Percentiles rank a stretch among this genome's conserved stretches.
Conservation (phyloP, 2,113 vertebrate species). For the Acanthochromis polyacanthus region DNA sequence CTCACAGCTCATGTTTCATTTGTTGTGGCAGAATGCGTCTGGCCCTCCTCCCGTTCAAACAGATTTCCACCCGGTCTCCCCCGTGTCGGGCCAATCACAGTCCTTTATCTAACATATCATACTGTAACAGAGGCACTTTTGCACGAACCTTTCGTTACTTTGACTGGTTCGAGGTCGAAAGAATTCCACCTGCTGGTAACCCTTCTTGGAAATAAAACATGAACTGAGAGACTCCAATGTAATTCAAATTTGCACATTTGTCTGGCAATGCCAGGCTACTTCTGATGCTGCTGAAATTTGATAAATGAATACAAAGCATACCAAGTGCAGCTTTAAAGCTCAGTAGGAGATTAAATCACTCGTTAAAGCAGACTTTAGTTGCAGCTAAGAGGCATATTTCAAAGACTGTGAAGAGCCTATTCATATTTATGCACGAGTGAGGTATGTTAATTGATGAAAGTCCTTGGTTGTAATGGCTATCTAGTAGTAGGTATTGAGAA, state of each 20-base stretch:
- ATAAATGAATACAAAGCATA: background rate
- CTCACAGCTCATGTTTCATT: too few species aligned
- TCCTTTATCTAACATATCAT: too few species aligned
- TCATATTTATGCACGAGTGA: conserved; percentile 14
- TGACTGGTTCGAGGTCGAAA: too few species aligned
- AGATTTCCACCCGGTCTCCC: too few species aligned
- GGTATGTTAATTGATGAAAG: conserved; percentile 58
- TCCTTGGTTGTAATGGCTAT: conserved; percentile 57
- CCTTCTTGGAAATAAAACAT: too few species aligned
- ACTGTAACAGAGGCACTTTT: background rate
- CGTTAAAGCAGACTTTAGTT: background rate
- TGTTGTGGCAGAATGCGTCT: too few species aligned
- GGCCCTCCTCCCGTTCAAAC: too few species aligned
- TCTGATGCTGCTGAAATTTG: background rate
- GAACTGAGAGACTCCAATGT: too few species aligned
- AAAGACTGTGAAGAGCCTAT: conserved; percentile 44
- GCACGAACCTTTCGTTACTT: background rate
- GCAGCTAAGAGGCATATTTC: conserved; percentile 28
- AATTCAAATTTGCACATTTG: too few species aligned
- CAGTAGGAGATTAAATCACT: conserved; percentile 11
- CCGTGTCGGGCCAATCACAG: too few species aligned
- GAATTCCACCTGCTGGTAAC: too few species aligned
- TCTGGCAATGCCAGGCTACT: background rate
- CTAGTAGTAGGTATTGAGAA: conserved; percentile 29
- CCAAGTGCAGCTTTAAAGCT: background rate